Percentiles rank a stretch among this genome's conserved stretches.
These are phyloP conservation scores for Plecotus auritus DNA, from an alignment of 2,113 vertebrate genomes.

Conservation along the genomic window DNA sequence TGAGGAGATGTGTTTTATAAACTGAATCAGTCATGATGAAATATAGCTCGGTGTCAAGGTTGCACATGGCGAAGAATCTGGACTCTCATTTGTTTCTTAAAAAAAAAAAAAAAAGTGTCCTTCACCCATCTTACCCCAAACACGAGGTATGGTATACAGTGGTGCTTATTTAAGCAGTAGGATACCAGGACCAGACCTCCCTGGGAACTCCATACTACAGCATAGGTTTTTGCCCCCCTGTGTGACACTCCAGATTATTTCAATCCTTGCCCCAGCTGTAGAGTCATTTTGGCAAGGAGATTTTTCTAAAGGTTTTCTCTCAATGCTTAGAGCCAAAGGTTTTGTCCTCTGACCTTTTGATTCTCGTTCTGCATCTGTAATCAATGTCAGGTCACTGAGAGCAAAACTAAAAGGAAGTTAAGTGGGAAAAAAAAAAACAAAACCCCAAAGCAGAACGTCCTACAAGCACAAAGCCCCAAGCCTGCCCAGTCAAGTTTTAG, in stretches of 20 bases:
- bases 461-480: conserved; percentile 24
- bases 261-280: not conserved
- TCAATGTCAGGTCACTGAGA: conserved; percentile 64
- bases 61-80: not conserved
- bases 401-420: conserved; percentile 60
- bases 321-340: conserved; percentile 40
- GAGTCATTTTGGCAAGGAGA: conserved; percentile 44
- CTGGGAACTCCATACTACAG: not conserved
- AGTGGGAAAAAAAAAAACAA: not conserved
- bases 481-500: not conserved
- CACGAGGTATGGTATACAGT: not conserved
- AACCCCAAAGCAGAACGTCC: not conserved
- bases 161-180: not conserved
- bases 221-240: not conserved
- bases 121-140: not conserved
- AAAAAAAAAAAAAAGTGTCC: not conserved
- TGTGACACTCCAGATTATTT: conserved; percentile 31
- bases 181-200: not conserved
- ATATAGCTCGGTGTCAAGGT: not conserved
- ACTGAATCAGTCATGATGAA: not conserved
- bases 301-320: conserved; percentile 57
- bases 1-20: not conserved
- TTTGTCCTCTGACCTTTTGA: conserved; percentile 67
- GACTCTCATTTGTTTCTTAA: not conserved
- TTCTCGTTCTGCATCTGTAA: conserved; percentile 64